Base-by-base conservation (phyloP, 2,797 vertebrate species). In the Lutjanus argentimaculatus region DNA sequence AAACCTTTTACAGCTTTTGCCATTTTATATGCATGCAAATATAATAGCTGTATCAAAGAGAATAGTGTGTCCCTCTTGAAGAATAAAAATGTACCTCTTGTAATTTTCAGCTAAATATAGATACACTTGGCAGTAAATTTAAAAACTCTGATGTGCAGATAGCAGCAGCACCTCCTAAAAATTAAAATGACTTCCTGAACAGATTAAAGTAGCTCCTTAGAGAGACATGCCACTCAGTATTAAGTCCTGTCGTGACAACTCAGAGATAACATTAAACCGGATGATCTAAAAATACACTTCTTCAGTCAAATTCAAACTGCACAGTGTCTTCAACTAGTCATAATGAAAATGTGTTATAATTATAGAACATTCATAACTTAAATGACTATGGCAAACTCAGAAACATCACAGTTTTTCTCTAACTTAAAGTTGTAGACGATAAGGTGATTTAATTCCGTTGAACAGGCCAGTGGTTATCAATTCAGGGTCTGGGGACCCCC, bases 131-230 rank as follows among this genome's bases (percentile, higher is more conserved):
- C 12, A 36, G 3, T 19, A 8, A 17, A 42, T 49, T 3, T 8
- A 15, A 15, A 30, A 55, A 49, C 1, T 0, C 8, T 16, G 3
- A 56, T 36, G 46, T 57, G 19, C 25, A 36, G 21, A 45, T 19
- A 30, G 21, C 62, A 49, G 22, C 51, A 30, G 16, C 62, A 57
- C 42, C 51, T 64, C 25, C 9, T 36, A 2, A 7, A 57, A 57
- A 66, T 58, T 19, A 42, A 40, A 63, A 78, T n/a, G 4, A 51
- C 43, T 56, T 16, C 19, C 40, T 69, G 17, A 56, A 15, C 53
- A 46, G 13, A 59, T 67, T 59, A 36, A 36, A 58, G 21, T 21
- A 9, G 8, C 40, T 40, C 22, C 7, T 16, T 14, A 2, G 21
- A 13, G 12, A 52, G 9, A 14, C 7, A 8, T 42, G 58, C 48